Evolutionary conservation across 1,140 invertebrate species (phyloP).

Genomic region (Anastrepha ludens): DNA sequence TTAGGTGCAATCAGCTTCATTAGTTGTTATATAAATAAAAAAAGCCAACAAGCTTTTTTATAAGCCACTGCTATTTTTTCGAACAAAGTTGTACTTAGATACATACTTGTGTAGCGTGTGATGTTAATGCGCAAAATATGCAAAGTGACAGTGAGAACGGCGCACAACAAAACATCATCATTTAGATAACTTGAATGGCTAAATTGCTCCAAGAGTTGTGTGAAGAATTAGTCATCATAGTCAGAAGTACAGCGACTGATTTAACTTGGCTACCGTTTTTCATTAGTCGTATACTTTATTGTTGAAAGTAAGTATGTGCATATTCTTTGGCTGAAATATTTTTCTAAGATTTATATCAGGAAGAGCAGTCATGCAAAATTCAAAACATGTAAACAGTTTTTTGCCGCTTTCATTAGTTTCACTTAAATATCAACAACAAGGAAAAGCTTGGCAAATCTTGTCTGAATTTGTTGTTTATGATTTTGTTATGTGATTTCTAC

Average conservation of each 20-base stretch:
- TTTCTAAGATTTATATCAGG: neutral
- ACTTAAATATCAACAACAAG: neutral
- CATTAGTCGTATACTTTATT: neutral
- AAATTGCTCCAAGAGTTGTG: neutral
- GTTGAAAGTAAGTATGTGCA: neutral
- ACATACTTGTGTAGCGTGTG: neutral
- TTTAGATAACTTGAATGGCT: neutral
- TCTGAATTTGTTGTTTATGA: too few species aligned
- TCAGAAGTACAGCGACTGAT: too few species aligned
- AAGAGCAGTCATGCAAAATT: constrained; percentile 4
- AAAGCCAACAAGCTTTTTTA: too few species aligned
- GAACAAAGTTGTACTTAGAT: neutral
- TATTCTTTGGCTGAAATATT: neutral
- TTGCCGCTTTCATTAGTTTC: neutral
- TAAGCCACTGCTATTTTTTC: too few species aligned
- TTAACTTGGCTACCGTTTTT: neutral
- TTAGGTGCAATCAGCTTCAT: too few species aligned
- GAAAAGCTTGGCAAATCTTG: too few species aligned
- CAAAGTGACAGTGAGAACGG: neutral
- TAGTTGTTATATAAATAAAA: too few species aligned
- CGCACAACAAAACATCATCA: constrained; percentile 22
- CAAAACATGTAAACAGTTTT: neutral
- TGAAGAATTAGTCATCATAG: neutral
- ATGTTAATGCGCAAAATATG: constrained; percentile 41
- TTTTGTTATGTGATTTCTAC: too few species aligned